Conservation (phyloP, 2,113 vertebrate genomes). For the Corvus hawaiiensis region DNA sequence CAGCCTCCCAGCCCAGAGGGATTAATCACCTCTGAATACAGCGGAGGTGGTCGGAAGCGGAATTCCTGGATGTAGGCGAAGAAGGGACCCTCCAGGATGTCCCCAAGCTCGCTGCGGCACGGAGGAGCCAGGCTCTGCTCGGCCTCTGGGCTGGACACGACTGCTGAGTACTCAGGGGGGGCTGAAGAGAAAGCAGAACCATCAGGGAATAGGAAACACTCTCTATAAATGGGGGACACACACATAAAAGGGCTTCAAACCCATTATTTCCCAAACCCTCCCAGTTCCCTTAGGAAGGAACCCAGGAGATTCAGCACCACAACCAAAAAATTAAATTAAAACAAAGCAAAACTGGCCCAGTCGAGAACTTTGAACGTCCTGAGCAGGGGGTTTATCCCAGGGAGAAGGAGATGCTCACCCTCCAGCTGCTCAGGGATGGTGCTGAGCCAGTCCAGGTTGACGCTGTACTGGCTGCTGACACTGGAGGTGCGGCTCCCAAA, state of each 20-base stretch:
- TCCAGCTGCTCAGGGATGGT: slow-evolving; percentile 82
- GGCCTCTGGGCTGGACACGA: slow-evolving; percentile 77
- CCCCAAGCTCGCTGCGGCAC: slow-evolving; percentile 61
- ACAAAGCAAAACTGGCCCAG: background rate
- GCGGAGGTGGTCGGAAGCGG: slow-evolving; percentile 86
- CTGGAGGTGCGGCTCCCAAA: slow-evolving; percentile 90
- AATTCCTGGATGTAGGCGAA: slow-evolving; percentile 91
- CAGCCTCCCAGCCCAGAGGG: background rate
- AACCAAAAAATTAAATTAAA: background rate
- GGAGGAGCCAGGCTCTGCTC: slow-evolving; percentile 43
- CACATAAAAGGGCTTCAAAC: background rate
- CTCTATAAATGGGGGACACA: accelerated
- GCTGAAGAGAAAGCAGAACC: slow-evolving; percentile 65
- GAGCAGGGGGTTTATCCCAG: accelerated
- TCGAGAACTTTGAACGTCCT: background rate
- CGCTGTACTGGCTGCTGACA: slow-evolving; percentile 87
- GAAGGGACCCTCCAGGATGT: slow-evolving; percentile 80
- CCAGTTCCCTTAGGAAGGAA: background rate
- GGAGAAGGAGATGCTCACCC: slow-evolving; percentile 72
- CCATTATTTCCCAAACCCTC: background rate
- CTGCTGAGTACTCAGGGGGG: slow-evolving; percentile 87
- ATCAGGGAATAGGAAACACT: background rate
- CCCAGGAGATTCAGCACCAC: background rate
- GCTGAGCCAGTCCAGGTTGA: slow-evolving; percentile 86
- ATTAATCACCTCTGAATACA: slow-evolving; percentile 87